A percentile compares a stretch with the other conserved stretches of the same genome.
Conservation (phyloP, 2,113 vertebrate genomes). For the Orcinus orca region DNA sequence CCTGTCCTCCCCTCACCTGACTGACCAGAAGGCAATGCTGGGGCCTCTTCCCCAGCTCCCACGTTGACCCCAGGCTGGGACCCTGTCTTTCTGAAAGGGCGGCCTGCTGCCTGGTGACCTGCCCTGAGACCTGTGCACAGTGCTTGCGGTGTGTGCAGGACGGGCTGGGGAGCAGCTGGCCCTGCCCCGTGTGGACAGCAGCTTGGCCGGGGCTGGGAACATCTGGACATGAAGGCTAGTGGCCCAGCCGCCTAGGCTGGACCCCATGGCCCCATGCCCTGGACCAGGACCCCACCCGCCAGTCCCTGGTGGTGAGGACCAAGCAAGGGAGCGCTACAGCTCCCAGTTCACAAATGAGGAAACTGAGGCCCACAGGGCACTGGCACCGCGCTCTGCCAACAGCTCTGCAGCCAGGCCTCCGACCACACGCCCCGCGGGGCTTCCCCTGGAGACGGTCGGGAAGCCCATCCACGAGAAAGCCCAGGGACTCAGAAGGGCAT, state of each 20-base stretch:
- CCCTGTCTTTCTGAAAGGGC: not conserved
- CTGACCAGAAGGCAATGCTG: not conserved
- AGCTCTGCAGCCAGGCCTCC: no score
- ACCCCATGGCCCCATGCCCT: not conserved
- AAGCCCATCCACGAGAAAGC: not conserved
- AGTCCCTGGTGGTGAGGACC: not conserved
- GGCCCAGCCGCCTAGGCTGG: not conserved
- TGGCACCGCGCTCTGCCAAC: not conserved
- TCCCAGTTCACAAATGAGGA: not conserved
- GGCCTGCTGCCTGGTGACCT: not conserved
- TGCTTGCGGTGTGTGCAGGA: not conserved
- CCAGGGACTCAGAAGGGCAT: fast-evolving
- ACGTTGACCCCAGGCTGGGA: no score
- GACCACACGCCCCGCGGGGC: no score
- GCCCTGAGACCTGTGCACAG: not conserved
- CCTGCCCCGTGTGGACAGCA: not conserved
- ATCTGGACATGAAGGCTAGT: not conserved
- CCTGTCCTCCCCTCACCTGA: no score
- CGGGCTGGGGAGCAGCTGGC: not conserved
- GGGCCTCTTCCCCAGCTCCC: no score
- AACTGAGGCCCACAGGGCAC: not conserved
- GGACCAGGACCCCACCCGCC: not conserved
- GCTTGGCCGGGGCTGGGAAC: not conserved
- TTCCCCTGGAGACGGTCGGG: no score
- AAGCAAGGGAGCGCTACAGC: no score